Percentiles rank a stretch among this genome's conserved stretches.
Evolutionary conservation across 2,888 invertebrate genomes (phyloP).

Genomic region (Drosophila emarginata): DNA sequence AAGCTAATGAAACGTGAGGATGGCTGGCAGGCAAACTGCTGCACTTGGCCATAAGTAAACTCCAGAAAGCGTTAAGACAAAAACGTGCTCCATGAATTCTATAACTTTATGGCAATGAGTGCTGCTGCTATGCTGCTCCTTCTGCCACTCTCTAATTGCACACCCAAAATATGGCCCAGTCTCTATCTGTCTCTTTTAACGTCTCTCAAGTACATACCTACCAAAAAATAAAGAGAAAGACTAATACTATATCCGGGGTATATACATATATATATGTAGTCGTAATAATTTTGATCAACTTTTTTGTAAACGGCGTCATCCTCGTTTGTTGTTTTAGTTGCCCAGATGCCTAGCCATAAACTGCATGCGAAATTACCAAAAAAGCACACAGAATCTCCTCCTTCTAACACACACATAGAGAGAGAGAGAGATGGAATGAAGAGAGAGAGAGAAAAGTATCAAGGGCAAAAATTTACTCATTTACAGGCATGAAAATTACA

Average conservation of each 20-base stretch:
- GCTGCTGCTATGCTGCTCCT: neutral
- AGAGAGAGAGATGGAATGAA: neutral
- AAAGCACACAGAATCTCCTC: slow-evolving; percentile 39
- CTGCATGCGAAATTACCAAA: slow-evolving; percentile 72
- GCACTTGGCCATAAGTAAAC: slow-evolving; percentile 69
- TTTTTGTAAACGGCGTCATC: slow-evolving; percentile 60
- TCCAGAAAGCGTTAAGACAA: slow-evolving; percentile 53
- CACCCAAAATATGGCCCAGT: slow-evolving; percentile 29
- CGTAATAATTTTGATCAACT: slow-evolving; percentile 78
- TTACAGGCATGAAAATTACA: slow-evolving; percentile 39
- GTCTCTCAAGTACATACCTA: slow-evolving; percentile 10
- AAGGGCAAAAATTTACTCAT: slow-evolving; percentile 68
- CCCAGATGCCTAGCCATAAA: slow-evolving; percentile 62
- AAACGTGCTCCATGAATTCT: slow-evolving; percentile 71
- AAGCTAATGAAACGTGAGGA: slow-evolving; percentile 65
- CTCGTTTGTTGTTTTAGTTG: slow-evolving; percentile 39
- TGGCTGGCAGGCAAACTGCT: slow-evolving; percentile 55
- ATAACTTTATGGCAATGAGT: slow-evolving; percentile 74
- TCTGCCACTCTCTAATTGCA: slow-evolving; percentile 60
- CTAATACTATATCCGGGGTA: slow-evolving; percentile 3
- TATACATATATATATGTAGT: slow-evolving; percentile 30
- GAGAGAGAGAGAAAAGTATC: neutral
- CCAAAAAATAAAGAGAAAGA: neutral
- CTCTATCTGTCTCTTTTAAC: neutral
- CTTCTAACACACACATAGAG: slow-evolving; percentile 14